A percentile compares a stretch with the other conserved stretches of the same genome.
Evolutionary conservation across 2,888 invertebrate genomes (phyloP).

Genomic region (Chromoteleia sp.): DNA sequence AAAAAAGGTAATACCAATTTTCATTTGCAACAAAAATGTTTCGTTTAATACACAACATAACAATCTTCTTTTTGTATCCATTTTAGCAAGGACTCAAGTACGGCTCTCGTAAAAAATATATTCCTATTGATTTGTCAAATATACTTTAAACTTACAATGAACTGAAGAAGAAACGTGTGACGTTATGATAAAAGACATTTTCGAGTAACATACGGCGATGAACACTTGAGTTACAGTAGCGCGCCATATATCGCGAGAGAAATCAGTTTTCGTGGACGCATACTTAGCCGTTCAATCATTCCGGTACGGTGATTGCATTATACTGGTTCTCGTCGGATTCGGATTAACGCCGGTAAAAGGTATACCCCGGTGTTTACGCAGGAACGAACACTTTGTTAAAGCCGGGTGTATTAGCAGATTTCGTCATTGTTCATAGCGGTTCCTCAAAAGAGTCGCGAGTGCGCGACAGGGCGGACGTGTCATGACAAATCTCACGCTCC

Average conservation of each 20-base stretch:
- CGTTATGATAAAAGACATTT: slow-evolving; percentile 48
- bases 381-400: slow-evolving; percentile 79
- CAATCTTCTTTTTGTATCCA: neutral
- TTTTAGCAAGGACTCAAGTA: neutral
- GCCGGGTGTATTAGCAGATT: slow-evolving; percentile 81
- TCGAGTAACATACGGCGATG: slow-evolving; percentile 73
- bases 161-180: slow-evolving; percentile 32
- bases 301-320: slow-evolving; percentile 80
- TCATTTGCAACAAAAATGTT: no score
- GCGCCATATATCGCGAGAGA: slow-evolving; percentile 78
- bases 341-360: slow-evolving; percentile 83
- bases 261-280: slow-evolving; percentile 76
- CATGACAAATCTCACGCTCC: slow-evolving; percentile 77
- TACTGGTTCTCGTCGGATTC: slow-evolving; percentile 77
- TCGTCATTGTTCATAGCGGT: slow-evolving; percentile 71
- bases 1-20: no score
- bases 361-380: slow-evolving; percentile 80
- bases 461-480: slow-evolving; percentile 71
- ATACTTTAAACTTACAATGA: slow-evolving; percentile 23
- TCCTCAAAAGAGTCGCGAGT: slow-evolving; percentile 74
- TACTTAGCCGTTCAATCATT: slow-evolving; percentile 74
- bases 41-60: no score
- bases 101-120: slow-evolving; percentile 1
- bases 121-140: slow-evolving; percentile 40
- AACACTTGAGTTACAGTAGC: slow-evolving; percentile 72